Evolutionary conservation across 2,797 vertebrate species (phyloP).

Genomic region (Zenarchopterus dispar): DNA sequence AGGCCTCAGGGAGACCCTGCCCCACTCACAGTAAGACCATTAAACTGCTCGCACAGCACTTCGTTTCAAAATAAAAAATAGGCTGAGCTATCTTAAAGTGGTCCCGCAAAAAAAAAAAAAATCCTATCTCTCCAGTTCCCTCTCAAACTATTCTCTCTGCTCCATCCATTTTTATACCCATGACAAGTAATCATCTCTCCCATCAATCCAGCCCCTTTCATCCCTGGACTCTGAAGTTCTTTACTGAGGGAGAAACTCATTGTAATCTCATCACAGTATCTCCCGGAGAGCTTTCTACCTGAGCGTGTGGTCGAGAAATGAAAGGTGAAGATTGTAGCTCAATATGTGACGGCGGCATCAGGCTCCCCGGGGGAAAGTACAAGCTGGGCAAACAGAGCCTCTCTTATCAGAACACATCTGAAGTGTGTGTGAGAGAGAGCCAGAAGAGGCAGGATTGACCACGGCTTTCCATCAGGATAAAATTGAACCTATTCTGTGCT

Average conservation of each 20-base stretch:
- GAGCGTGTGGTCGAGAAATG: slow-evolving; percentile 73
- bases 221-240: slow-evolving; percentile 77
- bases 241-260: slow-evolving; percentile 75
- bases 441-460: slow-evolving; percentile 52
- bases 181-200: slow-evolving; percentile 83
- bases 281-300: slow-evolving; percentile 76
- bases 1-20: slow-evolving; percentile 64
- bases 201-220: slow-evolving; percentile 80
- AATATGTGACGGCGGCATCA: slow-evolving; percentile 54
- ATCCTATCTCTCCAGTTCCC: slow-evolving; percentile 70
- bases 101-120: slow-evolving; percentile 67
- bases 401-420: slow-evolving; percentile 72
- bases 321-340: slow-evolving; percentile 77
- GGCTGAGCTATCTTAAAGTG: slow-evolving; percentile 74
- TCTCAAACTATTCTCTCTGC: slow-evolving; percentile 63
- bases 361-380: slow-evolving; percentile 63
- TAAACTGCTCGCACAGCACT: slow-evolving; percentile 79
- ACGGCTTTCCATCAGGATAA: slow-evolving; percentile 66
- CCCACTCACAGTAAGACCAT: slow-evolving; percentile 70
- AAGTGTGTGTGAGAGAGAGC: slow-evolving; percentile 52
- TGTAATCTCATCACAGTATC: slow-evolving; percentile 80
- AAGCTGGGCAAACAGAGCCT: slow-evolving; percentile 68
- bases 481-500: slow-evolving; percentile 60
- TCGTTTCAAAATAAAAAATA: slow-evolving; percentile 75
- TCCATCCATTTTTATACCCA: slow-evolving; percentile 80